Conservation (phyloP, 37 sponge, comb jelly and placozoan species). For the Ianthella basta region DNA sequence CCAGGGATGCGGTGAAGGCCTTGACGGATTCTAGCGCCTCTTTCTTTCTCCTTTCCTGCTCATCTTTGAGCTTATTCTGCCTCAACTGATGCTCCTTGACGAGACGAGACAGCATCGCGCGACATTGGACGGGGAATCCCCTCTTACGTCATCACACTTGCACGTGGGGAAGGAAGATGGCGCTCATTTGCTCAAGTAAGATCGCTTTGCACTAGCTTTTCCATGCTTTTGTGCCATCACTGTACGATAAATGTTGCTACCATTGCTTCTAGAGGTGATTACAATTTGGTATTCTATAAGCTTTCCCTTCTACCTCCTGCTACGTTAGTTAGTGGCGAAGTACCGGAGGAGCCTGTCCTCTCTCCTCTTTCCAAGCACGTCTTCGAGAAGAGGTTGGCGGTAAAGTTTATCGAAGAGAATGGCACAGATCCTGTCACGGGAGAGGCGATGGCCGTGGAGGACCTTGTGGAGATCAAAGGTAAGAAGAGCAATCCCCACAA, state of each 20-base stretch:
- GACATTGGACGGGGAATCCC: neutral
- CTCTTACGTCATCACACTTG: constrained; percentile 24
- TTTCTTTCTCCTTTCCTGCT: constrained; percentile 80
- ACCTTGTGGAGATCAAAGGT: constrained; percentile 91
- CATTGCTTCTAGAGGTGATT: neutral
- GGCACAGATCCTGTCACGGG: constrained; percentile 96
- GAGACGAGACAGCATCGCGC: constrained; percentile 79
- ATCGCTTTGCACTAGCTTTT: neutral
- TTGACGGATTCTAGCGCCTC: constrained; percentile 79
- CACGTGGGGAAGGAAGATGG: constrained; percentile 59
- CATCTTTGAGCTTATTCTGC: constrained; percentile 69
- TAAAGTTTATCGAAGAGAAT: constrained; percentile 89
- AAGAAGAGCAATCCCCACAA: neutral
- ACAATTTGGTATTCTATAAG: neutral
- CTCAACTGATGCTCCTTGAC: constrained; percentile 87
- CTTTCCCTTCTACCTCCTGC: neutral
- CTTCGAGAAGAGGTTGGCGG: constrained; percentile 91
- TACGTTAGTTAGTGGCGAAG: constrained; percentile 84
- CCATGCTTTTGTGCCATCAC: neutral
- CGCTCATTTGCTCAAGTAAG: constrained; percentile 93
- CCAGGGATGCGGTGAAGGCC: constrained; percentile 72
- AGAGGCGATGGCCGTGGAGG: constrained; percentile 83
- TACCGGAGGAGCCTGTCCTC: constrained; percentile 96
- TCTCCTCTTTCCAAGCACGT: constrained; percentile 91
- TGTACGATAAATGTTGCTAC: neutral